These are phyloP conservation scores for Tenebrosternarchus preto DNA, from an alignment of 2,113 vertebrate genomes.

Conservation along the genomic window DNA sequence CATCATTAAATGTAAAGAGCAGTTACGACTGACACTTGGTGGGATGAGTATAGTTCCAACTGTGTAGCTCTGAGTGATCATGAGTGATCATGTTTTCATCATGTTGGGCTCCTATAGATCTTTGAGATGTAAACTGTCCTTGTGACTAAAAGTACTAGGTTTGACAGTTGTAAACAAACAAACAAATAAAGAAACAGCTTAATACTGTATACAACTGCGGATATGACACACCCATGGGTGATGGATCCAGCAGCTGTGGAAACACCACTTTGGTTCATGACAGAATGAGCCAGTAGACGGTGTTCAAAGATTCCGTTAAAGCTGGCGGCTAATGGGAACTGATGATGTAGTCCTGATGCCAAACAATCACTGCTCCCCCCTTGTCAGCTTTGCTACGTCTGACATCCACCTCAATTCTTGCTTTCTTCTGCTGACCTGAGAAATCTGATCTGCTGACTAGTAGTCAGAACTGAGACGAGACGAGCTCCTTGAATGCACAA, in stretches of 20 bases:
- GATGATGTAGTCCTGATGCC: slow-evolving; percentile 64
- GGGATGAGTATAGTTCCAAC: too few species aligned
- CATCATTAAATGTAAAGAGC: too few species aligned
- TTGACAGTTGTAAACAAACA: too few species aligned
- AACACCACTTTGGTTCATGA: slow-evolving; percentile 19
- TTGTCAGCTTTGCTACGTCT: slow-evolving; percentile 66
- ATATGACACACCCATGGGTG: not conserved
- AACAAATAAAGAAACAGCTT: too few species aligned
- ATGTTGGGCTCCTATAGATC: too few species aligned
- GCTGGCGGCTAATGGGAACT: slow-evolving; percentile 71
- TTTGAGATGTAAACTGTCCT: not conserved
- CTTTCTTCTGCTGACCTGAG: slow-evolving; percentile 57
- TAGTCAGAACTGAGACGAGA: slow-evolving; percentile 52
- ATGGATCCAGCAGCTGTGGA: not conserved
- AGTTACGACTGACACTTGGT: too few species aligned
- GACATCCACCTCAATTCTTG: slow-evolving; percentile 66
- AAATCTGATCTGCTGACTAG: slow-evolving; percentile 58
- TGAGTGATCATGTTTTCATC: too few species aligned
- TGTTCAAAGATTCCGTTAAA: slow-evolving; percentile 62
- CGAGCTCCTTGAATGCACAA: slow-evolving; percentile 6
- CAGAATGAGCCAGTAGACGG: slow-evolving; percentile 60
- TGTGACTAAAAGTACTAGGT: too few species aligned
- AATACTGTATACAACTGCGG: not conserved
- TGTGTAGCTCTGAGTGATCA: too few species aligned
- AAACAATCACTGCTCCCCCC: slow-evolving; percentile 62